Base-by-base conservation (phyloP, 1,140 invertebrate species). In the Daktulosphaira vitifoliae region DNA sequence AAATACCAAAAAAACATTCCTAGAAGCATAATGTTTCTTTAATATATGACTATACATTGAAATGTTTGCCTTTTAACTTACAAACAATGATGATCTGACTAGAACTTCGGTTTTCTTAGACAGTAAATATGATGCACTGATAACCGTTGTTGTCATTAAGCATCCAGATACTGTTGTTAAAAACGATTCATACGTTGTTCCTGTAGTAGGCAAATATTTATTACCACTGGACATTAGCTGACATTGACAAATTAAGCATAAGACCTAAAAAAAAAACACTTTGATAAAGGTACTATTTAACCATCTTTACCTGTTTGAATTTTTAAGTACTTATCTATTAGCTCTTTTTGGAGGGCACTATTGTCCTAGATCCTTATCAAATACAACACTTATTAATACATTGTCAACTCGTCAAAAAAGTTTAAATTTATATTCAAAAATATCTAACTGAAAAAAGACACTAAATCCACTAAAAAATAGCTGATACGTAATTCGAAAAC, bases 21-120 rank as follows among this genome's bases (percentile, higher is more conserved):
- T 62, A n/a, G 42, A 62, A 62, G 46, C 20, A 25, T 46, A 33
- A 33, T 33, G 29, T 33, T 33, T 6, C 11, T 33, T 6, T 33
- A 33, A 33, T n/a, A 33, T 33, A 33, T 11, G 29, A 33, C 5
- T 33, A 6, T 6, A 33, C 29, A 33, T 5, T 33, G 1, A 20
- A n/a, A 2, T 18, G 1, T 18, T 52, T 18, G 26, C 3, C 5
- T 8, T 13, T 37, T 65, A 3, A 50, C 50, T 49, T 80, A 90
- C 88, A 72, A 90, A 90, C 26, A 89, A 75, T 0, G 88, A 89
- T 54, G 87, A 84, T 65, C 85, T 76, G 51, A 90, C 83, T 1
- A 88, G 75, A 39, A 78, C 78, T 68, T 84, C 84, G 0, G 87
- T 83, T 72, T 87, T 87, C 48, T 84, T 80, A 0, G 88, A 90